Base-by-base conservation (phyloP, 2,797 vertebrate genomes). In the Rhinella marina region DNA sequence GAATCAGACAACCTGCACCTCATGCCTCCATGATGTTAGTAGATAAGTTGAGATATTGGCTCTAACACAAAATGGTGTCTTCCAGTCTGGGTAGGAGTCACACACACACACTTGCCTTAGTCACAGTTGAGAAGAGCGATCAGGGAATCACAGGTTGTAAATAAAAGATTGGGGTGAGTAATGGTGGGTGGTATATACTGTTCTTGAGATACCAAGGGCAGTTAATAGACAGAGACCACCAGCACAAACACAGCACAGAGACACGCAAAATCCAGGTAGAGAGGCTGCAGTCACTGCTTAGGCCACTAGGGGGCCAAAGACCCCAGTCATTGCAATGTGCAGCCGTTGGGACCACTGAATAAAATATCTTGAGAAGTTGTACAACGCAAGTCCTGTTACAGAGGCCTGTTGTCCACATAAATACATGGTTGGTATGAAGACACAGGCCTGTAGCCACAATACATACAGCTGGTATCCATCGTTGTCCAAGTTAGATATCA, bases 201-300 rank as follows among this genome's bases (percentile, higher is more conserved):
- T 86, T 62, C 68, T 73, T 86, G 21, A 82, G 88, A 82, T 86
- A 73, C 81, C 73, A 78, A 83, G 88, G 76, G 88, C 81, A 89
- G 82, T 50, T 72, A 86, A 86, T n/a, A 89, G 79, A 89, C 88
- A 89, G 62, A 78, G 88, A 86, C 83, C 81, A 89, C 88, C 88
- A 89, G 80, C 88, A 89, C 88, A 86, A 82, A 89, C 85, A 89
- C 84, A 68, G 88, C 85, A 89, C 88, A 84, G 88, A 83, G 68
- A 89, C 81, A 86, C 88, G 81, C 85, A 89, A 85, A 89, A 77
- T 89, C 85, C 85, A 86, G 85, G 84, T 59, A n/a, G 17, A 66
- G 27, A 85, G 88, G 72, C 87, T 83, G 81, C 78, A 80, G 76
- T 88, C 64, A 75, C 50, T 87, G 27, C 23, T 66, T 61, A 86